Evolutionary conservation across 2,888 invertebrate species (phyloP).

Genomic region (Gisinianus flammeolus): DNA sequence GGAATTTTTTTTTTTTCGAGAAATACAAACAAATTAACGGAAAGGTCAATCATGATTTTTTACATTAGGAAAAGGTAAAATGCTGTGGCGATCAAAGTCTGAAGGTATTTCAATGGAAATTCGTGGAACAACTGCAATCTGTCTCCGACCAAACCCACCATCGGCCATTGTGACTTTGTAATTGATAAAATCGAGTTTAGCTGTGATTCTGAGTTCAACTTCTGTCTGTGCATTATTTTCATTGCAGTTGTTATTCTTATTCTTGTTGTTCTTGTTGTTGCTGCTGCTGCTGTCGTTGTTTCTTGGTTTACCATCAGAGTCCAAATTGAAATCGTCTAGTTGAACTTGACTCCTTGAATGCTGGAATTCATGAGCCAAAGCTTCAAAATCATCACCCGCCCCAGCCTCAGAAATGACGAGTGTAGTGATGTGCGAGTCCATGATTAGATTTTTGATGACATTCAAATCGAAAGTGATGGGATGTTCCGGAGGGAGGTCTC

Average conservation of each 20-base stretch:
- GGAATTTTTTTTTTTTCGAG: too few species aligned
- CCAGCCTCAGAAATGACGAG: neutral
- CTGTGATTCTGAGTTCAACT: neutral
- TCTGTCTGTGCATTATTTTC: neutral
- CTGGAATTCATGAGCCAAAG: neutral
- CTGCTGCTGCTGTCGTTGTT: neutral
- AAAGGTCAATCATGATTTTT: too few species aligned
- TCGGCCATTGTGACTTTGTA: neutral
- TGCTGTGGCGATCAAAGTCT: neutral
- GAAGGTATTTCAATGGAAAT: neutral
- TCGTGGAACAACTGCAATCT: constrained; percentile 9
- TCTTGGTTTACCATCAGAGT: neutral
- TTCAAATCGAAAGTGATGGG: neutral
- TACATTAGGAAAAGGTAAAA: too few species aligned
- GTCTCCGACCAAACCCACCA: constrained; percentile 4
- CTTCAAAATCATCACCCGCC: neutral
- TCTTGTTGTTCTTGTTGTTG: too few species aligned
- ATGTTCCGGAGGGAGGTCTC: constrained; percentile 10
- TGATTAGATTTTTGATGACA: neutral
- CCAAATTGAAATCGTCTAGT: too few species aligned
- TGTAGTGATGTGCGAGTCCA: neutral
- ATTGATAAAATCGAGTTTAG: neutral
- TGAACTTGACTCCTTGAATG: too few species aligned
- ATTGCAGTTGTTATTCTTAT: neutral
- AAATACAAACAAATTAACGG: too few species aligned